These are phyloP conservation scores for Chromis chromis DNA, from an alignment of 2,797 vertebrate genomes.

Conservation along the genomic window DNA sequence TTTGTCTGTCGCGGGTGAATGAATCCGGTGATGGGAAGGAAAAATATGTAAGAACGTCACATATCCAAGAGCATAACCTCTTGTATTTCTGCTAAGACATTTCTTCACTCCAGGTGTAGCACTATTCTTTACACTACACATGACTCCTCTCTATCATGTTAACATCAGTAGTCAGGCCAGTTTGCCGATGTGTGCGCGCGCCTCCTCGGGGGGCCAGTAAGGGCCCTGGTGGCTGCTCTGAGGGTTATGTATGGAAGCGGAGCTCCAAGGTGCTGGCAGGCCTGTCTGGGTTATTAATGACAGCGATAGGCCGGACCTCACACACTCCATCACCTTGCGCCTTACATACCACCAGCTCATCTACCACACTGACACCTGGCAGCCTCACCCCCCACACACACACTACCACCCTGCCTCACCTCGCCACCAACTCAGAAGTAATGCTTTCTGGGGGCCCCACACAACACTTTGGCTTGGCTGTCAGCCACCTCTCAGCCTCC, in stretches of 20 bases:
- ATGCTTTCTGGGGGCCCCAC: conserved; percentile 16
- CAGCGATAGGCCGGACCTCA: conserved; percentile 73
- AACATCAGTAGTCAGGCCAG: conserved; percentile 45
- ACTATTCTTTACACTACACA: conserved; percentile 22
- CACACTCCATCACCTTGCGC: conserved; percentile 74
- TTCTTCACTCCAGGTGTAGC: conserved; percentile 30
- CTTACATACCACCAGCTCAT: conserved; percentile 67
- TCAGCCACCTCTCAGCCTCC: conserved; percentile 23
- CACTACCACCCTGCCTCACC: conserved; percentile 25
- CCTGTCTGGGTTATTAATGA: conserved; percentile 81
- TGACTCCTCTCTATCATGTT: conserved; percentile 54
- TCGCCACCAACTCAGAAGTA: conserved; percentile 20
- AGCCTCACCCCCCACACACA: conserved; percentile 41
- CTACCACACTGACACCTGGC: conserved; percentile 74
- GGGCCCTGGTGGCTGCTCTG: conserved; percentile 43
- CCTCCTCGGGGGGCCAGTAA: conserved; percentile 38
- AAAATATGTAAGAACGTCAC: conserved; percentile 55
- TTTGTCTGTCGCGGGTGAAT: conserved; percentile 60
- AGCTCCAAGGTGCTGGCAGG: conserved; percentile 62
- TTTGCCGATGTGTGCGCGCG: conserved; percentile 27
- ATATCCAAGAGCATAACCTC: conserved; percentile 30
- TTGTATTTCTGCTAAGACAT: conserved; percentile 35
- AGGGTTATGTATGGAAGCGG: conserved; percentile 67
- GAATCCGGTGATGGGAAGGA: conserved; percentile 41
- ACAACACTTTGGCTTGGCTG: conserved; percentile 17